A percentile compares a stretch with the other conserved stretches of the same genome.
phyloP scores from a whole-genome alignment of 2,888 invertebrate genomes.

The Rotaria macrura region DNA sequence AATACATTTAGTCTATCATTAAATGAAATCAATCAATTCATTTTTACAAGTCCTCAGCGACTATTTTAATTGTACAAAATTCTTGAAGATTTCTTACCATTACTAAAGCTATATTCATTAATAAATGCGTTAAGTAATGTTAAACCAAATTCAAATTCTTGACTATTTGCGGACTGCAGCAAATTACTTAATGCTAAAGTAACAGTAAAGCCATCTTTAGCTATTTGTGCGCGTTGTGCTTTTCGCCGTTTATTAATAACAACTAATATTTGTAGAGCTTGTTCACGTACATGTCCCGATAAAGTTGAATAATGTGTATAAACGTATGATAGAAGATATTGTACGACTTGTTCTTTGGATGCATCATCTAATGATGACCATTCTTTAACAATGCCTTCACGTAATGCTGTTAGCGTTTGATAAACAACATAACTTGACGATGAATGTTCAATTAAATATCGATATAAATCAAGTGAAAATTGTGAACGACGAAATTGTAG shows the following conservation, averaged over 20 bases:
- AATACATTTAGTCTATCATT: no score
- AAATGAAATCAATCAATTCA: no score
- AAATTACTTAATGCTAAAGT: not conserved
- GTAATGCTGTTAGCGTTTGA: conserved; percentile 9
- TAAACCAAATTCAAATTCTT: conserved; percentile 3
- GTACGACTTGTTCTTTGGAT: conserved; percentile 19
- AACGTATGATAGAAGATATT: not conserved
- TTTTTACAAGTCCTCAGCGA: no score
- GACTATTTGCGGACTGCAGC: not conserved
- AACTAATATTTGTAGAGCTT: conserved; percentile 7
- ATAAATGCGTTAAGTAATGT: not conserved
- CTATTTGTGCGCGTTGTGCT: not conserved
- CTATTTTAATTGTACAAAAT: no score
- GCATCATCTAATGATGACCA: not conserved
- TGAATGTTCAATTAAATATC: conserved; percentile 16
- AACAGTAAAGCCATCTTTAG: not conserved
- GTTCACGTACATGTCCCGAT: conserved; percentile 4
- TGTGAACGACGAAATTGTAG: conserved; percentile 20
- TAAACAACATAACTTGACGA: conserved; percentile 8
- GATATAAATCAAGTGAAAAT: conserved; percentile 17
- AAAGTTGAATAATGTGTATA: conserved; percentile 11
- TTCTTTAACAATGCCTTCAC: conserved; percentile 22
- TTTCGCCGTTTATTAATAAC: conserved; percentile 20
- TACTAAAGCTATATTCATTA: conserved; percentile 8
- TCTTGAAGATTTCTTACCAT: not conserved